Conservation (phyloP, 2,888 invertebrate genomes). For the Leptura quadrifasciata region DNA sequence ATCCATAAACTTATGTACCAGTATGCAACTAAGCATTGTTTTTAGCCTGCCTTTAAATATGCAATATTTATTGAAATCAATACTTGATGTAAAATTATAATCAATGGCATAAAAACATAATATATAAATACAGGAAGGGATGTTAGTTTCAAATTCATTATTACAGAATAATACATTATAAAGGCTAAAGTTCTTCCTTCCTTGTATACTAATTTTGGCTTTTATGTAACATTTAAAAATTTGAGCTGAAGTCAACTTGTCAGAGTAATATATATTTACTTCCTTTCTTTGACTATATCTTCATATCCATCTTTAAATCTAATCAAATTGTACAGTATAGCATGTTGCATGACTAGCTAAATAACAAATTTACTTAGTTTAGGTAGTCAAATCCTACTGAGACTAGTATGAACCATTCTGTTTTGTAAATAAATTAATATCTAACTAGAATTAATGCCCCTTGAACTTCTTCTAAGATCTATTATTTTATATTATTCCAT, state of each 20-base stretch:
- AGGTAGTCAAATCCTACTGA: not conserved
- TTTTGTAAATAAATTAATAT: not conserved
- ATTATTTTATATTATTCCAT: not conserved
- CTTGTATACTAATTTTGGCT: not conserved
- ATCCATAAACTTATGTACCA: no score
- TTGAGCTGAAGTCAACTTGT: not conserved
- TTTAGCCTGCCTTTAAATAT: no score
- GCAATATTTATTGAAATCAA: no score
- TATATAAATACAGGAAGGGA: no score
- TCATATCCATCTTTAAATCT: not conserved
- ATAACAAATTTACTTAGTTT: not conserved
- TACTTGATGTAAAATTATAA: no score
- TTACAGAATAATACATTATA: no score
- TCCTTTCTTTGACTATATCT: not conserved
- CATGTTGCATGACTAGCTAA: slow-evolving; percentile 1
- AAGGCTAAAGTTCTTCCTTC: not conserved
- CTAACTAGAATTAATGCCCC: not conserved
- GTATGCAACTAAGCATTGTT: no score
- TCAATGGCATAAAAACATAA: no score
- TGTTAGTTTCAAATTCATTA: no score
- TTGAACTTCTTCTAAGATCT: not conserved
- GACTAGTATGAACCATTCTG: not conserved
- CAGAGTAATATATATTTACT: not conserved
- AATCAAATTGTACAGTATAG: not conserved
- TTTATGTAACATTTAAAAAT: not conserved